Evolutionary conservation across 1,140 invertebrate species (phyloP).

Genomic region (Teleogryllus occipitalis): DNA sequence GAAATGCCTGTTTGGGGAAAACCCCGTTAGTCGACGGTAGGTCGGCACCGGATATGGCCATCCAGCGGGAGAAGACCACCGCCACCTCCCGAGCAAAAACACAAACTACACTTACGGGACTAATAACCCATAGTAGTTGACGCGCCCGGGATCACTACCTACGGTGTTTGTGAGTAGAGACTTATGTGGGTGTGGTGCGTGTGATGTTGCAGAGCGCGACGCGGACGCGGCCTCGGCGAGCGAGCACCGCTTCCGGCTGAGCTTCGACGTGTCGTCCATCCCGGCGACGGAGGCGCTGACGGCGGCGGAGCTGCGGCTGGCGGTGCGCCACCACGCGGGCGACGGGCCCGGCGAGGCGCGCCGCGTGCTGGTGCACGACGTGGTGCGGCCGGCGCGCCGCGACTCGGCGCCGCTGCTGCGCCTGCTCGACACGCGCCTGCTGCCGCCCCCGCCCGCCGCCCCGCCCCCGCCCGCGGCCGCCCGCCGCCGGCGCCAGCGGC

Average conservation of each 20-base stretch:
- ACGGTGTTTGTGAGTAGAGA: too few relatives aligned
- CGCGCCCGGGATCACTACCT: too few relatives aligned
- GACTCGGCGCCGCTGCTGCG: constrained; percentile 55
- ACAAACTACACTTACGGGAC: too few relatives aligned
- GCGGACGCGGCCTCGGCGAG: constrained; percentile 57
- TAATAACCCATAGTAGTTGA: too few relatives aligned
- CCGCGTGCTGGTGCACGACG: constrained; percentile 73
- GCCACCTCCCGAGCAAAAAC: too few relatives aligned
- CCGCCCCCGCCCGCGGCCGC: neutral
- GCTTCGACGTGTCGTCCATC: constrained; percentile 68
- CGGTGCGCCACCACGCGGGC: neutral
- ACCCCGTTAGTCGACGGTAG: too few relatives aligned
- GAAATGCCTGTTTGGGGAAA: too few relatives aligned
- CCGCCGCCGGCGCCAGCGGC: neutral
- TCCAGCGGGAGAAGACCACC: too few relatives aligned
- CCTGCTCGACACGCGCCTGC: neutral
- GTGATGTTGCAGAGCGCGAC: constrained; percentile 49
- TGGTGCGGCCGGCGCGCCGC: constrained; percentile 62
- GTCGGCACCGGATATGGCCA: too few relatives aligned
- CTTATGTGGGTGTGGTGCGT: constrained; percentile 15
- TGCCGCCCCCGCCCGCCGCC: neutral
- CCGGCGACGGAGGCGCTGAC: constrained; percentile 64
- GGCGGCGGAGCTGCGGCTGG: constrained; percentile 70
- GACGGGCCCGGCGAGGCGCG: constrained; percentile 32
- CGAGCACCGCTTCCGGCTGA: constrained; percentile 62